Evolutionary conservation across 30 jellyfish, hydroid and myxozoan species (phyloP).

Genomic region (Aurelia sp.): DNA sequence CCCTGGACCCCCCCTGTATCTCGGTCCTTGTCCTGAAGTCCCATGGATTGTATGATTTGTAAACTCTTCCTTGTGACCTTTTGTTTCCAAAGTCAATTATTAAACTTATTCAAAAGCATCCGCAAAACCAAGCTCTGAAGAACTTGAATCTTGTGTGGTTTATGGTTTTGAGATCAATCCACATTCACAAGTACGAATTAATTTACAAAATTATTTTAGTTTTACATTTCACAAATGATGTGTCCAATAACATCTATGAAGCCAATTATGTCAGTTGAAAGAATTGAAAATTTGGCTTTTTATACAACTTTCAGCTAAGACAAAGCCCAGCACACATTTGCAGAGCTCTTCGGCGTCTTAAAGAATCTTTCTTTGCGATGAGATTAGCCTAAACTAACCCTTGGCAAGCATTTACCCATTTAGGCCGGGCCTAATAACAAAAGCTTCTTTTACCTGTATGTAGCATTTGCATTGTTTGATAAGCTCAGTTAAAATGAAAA

Average conservation of each 20-base stretch:
- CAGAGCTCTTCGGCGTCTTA: conserved; percentile 51
- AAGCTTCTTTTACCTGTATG: conserved; percentile 35
- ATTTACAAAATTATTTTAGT: neutral
- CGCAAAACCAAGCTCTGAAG: too few relatives aligned
- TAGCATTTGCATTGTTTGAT: conserved; percentile 3
- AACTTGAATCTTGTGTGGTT: too few relatives aligned
- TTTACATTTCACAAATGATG: conserved; percentile 2
- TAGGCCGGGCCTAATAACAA: conserved; percentile 14
- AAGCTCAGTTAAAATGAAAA: conserved; percentile 34
- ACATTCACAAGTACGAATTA: neutral
- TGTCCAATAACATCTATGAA: neutral
- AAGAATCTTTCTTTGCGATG: conserved; percentile 13
- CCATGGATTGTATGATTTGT: too few relatives aligned
- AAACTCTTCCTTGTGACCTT: too few relatives aligned
- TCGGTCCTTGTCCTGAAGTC: too few relatives aligned
- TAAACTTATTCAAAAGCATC: too few relatives aligned
- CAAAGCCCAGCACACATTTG: neutral
- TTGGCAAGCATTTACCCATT: conserved; percentile 27
- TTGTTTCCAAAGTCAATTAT: too few relatives aligned
- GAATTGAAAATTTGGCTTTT: neutral
- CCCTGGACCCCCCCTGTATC: too few relatives aligned
- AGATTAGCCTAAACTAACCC: conserved; percentile 44
- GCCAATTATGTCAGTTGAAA: neutral
- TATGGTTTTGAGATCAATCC: too few relatives aligned
- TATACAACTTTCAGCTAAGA: conserved; percentile 11